Evolutionary conservation across 37 sponge, comb jelly and placozoan species (phyloP).

Genomic region (Sycon ciliatum): DNA sequence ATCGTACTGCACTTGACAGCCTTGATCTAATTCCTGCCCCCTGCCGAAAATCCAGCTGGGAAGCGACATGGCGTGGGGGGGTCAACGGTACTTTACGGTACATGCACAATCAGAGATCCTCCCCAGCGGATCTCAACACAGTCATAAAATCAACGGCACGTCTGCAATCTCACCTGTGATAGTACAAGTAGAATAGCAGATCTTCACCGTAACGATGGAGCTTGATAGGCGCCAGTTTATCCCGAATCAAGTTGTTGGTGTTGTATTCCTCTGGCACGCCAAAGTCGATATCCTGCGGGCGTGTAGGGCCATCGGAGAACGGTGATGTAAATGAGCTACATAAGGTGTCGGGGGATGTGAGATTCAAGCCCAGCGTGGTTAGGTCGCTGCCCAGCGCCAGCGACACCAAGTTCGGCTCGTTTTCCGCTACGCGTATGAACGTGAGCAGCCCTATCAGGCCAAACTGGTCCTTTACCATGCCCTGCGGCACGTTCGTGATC

Average conservation of each 20-base stretch:
- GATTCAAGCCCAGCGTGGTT: conserved; percentile 91
- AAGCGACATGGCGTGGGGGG: no score
- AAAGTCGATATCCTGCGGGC: conserved; percentile 89
- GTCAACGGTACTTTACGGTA: no score
- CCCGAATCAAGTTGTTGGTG: no score
- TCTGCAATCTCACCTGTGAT: conserved; percentile 89
- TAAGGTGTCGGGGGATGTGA: conserved; percentile 90
- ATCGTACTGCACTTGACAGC: no score
- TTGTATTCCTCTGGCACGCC: conserved; percentile 85
- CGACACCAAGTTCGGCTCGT: conserved; percentile 84
- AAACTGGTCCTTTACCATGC: conserved; percentile 98
- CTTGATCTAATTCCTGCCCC: no score
- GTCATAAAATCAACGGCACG: no score
- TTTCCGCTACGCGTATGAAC: conserved; percentile 92
- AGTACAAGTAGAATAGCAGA: conserved; percentile 84
- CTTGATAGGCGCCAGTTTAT: conserved; percentile 65
- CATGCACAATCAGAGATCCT: no score
- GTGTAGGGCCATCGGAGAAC: conserved; percentile 81
- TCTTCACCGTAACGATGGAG: conserved; percentile 81
- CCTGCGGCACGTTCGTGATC: no score
- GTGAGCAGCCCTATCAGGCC: conserved; percentile 96
- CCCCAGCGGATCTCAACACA: no score
- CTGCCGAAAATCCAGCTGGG: no score
- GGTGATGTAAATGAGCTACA: conserved; percentile 92
- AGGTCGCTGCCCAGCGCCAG: conserved; percentile 97